Base-by-base conservation (phyloP, 2,113 vertebrate species). In the Xiphophorus hellerii region DNA sequence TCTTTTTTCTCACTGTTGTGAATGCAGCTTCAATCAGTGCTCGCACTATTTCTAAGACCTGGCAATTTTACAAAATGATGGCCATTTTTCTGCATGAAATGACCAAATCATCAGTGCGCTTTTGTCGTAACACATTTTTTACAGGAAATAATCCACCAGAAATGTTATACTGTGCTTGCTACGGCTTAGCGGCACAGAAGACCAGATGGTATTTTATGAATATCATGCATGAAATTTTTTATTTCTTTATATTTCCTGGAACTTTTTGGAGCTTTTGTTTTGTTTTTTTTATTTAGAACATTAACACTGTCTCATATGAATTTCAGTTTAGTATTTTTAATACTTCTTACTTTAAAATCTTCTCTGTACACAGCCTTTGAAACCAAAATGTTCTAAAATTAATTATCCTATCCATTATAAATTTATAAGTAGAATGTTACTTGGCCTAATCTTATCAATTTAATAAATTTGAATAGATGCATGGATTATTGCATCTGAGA, bases 1-100 rank as follows among this genome's bases (percentile, higher is more conserved):
- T 70, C 10, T 83, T 83, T 73, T 64, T 66, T 22, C 62, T 63
- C 1, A 9, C 44, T 61, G 73, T 62, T 66, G 84, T 87, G 72
- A 90, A 82, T 83, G 74, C 80, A 69, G 83, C 81, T 70, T 28
- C 77, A 81, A 85, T 90, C 85, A 81, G 81, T 61, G 71, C 63
- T 65, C 22, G 71, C 67, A 30, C 75, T 75, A 58, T 71, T 88
- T 83, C 72, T 58, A 61, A 78, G 78, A 79, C 76, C 69, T 72
- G 74, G 71, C 81, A 80, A 80, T 89, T 89, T 88, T 78, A 58
- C 39, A 13, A 89, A 90, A 85, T 83, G 72, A 80, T 78, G 33
- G 67, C 81, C 88, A 87, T 91, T 86, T 90, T 86, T 82, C 80
- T 66, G 74, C 79, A 80, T 71, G 44, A 83, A 90, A 90, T 84